Base-by-base conservation (phyloP, 2,888 invertebrate species). In the Acrobasis suavella region DNA sequence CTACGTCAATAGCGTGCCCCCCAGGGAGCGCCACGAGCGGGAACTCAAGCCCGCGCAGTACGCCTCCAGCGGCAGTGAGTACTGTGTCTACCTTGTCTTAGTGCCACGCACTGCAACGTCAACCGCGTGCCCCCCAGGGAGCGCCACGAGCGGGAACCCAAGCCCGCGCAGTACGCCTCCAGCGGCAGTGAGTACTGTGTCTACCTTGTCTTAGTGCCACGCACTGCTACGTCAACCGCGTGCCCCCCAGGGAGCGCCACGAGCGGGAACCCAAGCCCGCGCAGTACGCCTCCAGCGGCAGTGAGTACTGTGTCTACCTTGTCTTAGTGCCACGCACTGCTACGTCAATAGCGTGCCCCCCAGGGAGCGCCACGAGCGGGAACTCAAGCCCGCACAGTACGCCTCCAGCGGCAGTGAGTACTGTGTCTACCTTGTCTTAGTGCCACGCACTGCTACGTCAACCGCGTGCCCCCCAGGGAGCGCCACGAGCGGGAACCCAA, bases 51-150 rank as follows among this genome's bases (percentile, higher is more conserved):
- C 68, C 68, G 80, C 86, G 66, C 94, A 94, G 77, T 95, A 95
- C 78, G 95, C 95, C 37, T 95, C 95, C 46, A 95, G 95, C 80
- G 94, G 94, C 75, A 93, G 95, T 95, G 72, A 92, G 94, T 93
- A 61, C 51, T 10, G 22, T 3, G 22, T 1, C 22, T 22, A 3
- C 22, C 22, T 22, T 22, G n/a, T n/a, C n/a, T n/a, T n/a, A 69
- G 71, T n/a, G 71, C 66, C 69, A 65, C 71, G 68, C 70, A 74
- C 65, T 67, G 81, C 76, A 78, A 78, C 72, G 80, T 78, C 46
- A 77, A 81, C 73, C 73, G 80, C 10, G 77, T 79, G 62, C 82
- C 81, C 1, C 76, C 9, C n/a, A 5, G n/a, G 76, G 67, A 61
- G 72, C 67, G 62, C 72, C 14, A 76, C 62, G 72, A 74, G 8